Base-by-base conservation (phyloP, 2,113 vertebrate species). In the Cryptoleucopteryx plumbea region DNA sequence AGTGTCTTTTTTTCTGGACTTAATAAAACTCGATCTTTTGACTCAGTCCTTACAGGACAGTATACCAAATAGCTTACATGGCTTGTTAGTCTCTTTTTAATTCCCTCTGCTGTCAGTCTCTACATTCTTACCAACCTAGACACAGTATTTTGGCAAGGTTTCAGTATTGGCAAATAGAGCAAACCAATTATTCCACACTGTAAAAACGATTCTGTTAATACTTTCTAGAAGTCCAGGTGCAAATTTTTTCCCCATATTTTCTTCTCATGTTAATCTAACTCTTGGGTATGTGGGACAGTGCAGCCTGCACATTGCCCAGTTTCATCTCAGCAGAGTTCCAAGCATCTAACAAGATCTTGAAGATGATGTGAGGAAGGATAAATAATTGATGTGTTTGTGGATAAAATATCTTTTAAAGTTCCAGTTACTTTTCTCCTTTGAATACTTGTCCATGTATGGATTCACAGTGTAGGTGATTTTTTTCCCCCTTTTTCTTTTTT, bases 401-500 rank as follows among this genome's bases (percentile, higher is more conserved):
- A 73, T 59, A 42, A 80, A 80, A 68, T 38, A 42, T 10, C 7
- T 59, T 40, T 26, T 47, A 83, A 63, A 72, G 63, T 90, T 34
- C 18, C 21, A 36, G 14, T 22, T 88, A 27, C 19, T 65, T 67
- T 88, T 77, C 22, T 67, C 11, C n/a, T 74, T 82, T 68, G n/a
- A 23, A 43, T 80, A 26, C 12, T 67, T 79, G 16, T 50, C 34
- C 2, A 11, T 22, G 7, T 79, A 42, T 13, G n/a, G 4, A 45
- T 82, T 63, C 22, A 38, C 47, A 50, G 3, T 12, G 7, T n/a
- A 22, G 13, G 9, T 63, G 11, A 7, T 22, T 47, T 58, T 40
- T 19, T n/a, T 7, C 9, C 4, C 4, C 2, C 2, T 16, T 32
- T 38, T 27, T 6, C 5, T 15, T 19, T 40, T 59, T 26, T 7